Base-by-base conservation (phyloP, 37 sponge, comb jelly and placozoan genomes). In the Crambe crambe region DNA sequence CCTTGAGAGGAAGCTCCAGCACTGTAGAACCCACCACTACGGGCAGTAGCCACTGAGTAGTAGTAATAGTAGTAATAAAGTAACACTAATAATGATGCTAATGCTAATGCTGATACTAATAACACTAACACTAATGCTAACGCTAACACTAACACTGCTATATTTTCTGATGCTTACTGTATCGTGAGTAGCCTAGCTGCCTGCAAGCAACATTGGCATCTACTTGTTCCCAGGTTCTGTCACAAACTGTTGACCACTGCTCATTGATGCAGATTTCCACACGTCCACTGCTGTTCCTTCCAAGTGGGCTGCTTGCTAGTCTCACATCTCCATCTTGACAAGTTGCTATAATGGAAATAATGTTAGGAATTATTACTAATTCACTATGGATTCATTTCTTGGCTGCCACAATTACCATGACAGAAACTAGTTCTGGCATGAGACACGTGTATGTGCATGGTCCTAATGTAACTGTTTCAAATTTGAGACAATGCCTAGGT, bases 171-270 rank as follows among this genome's bases (percentile, higher is more conserved):
- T n/a, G n/a, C n/a, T 68, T 68, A 68, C 69, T 35, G 38, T 31
- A 68, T 29, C 69, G 5, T 68, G 69, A 68, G 69, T 54, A 81
- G 2, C 82, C 82, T 15, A 81, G 82, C 82, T 81, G 82, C 9
- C 56, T 70, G 70, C 82, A 81, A 21, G 72, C 42, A 21, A 81
- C 60, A 34, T 58, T 47, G 27, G 73, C 73, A 58, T 71, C 72
- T 38, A 12, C 23, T 37, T 25, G 30, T 3, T 3, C 42, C 58
- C 70, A 71, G 20, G 31, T 37, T 20, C 44, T 51, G 18, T 81
- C 36, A 47, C 82, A 81, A 22, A 81, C 72, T 23, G 72, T 70
- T 21, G 72, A 71, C 82, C 82, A 81, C 39, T 27, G 36, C 9
- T 70, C 59, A 43, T 57, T 59, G 21, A 9, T 12, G 41, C 73